A percentile compares a stretch with the other conserved stretches of the same genome.
Conservation (phyloP, 1,140 invertebrate genomes). For the Temnothorax curvispinosus region DNA sequence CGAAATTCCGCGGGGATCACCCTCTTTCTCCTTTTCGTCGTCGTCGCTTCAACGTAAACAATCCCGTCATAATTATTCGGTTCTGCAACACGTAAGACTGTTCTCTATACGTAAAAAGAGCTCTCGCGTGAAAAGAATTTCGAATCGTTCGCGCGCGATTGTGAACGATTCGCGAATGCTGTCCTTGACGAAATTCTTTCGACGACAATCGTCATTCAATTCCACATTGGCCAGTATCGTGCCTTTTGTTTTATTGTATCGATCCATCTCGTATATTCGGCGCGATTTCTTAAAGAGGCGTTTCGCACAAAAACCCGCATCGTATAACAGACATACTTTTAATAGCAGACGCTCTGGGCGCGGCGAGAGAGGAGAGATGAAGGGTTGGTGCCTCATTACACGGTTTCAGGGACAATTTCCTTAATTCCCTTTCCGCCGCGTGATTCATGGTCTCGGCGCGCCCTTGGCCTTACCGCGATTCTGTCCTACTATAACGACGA, state of each 20-base stretch:
- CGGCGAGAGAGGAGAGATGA: background rate
- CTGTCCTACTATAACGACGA: constrained; percentile 36
- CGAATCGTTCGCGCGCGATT: background rate
- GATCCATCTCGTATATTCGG: background rate
- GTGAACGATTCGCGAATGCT: background rate
- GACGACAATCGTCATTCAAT: background rate
- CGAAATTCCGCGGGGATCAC: background rate
- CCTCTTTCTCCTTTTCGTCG: no score
- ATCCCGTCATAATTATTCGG: background rate
- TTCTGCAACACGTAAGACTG: no score
- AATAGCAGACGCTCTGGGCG: background rate
- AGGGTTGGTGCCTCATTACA: background rate
- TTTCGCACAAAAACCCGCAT: background rate
- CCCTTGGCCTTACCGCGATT: constrained; percentile 53
- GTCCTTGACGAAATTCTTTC: background rate
- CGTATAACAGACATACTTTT: background rate
- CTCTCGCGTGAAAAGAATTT: background rate
- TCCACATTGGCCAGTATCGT: background rate
- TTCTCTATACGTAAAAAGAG: background rate
- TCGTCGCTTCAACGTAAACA: background rate
- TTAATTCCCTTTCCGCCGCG: constrained; percentile 42
- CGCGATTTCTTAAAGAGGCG: background rate
- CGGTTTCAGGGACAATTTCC: constrained; percentile 39
- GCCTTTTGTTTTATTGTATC: background rate
- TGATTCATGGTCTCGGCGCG: constrained; percentile 51